Evolutionary conservation across 2,797 vertebrate genomes (phyloP).

Genomic region (Sparidentex hasta): DNA sequence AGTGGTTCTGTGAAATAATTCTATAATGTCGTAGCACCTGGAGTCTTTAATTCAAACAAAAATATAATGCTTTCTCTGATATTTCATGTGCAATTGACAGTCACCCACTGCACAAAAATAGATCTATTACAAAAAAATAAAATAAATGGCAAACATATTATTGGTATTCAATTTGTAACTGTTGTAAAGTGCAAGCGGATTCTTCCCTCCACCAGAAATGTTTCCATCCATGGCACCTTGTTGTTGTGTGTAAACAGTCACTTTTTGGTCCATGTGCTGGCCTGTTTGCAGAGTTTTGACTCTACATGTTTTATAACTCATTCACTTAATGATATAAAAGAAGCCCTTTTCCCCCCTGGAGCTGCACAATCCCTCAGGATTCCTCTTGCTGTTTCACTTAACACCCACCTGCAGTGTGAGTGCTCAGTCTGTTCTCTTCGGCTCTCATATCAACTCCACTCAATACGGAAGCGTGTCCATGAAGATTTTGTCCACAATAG

Average conservation of each 20-base stretch:
- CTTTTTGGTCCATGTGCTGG: conserved; percentile 68
- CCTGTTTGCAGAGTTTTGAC: conserved; percentile 27
- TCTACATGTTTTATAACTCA: conserved; percentile 19
- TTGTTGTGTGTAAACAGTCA: conserved; percentile 67
- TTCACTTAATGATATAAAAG: conserved; percentile 29
- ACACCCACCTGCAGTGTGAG: conserved; percentile 28
- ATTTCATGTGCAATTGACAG: conserved; percentile 37
- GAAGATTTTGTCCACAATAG: conserved; percentile 96
- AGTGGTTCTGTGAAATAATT: conserved; percentile 25
- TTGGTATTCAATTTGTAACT: conserved; percentile 19
- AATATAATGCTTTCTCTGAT: conserved; percentile 4
- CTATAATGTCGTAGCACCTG: background rate
- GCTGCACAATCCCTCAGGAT: conserved; percentile 35
- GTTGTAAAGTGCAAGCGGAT: conserved; percentile 41
- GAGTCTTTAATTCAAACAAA: conserved; percentile 10
- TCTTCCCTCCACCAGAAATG: conserved; percentile 34
- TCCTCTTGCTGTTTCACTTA: conserved; percentile 30
- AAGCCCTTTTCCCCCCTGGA: conserved; percentile 22
- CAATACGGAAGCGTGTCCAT: conserved; percentile 95
- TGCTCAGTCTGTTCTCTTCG: conserved; percentile 37
- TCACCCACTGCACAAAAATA: conserved; percentile 5
- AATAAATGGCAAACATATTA: conserved; percentile 9
- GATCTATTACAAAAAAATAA: conserved; percentile 15
- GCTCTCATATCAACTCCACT: conserved; percentile 62
- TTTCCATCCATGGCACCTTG: conserved; percentile 52